Percentiles rank a stretch among this genome's conserved stretches.
Conservation (phyloP, 2,888 invertebrate species). For the Diarsia dahlii region DNA sequence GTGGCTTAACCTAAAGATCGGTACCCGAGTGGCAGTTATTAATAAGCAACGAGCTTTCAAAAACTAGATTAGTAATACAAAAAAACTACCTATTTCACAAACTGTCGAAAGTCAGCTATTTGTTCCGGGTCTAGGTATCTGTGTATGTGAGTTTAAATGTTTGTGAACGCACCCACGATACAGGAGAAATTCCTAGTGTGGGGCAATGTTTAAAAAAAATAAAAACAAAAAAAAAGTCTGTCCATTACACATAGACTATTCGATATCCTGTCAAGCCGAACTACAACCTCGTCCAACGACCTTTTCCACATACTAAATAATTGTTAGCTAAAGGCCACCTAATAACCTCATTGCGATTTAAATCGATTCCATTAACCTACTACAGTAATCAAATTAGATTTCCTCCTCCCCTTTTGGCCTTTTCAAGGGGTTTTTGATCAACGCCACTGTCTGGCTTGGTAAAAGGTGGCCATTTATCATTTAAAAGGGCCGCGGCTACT, state of each 20-base stretch:
- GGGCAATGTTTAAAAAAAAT: too few relatives aligned
- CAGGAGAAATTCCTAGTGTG: too few relatives aligned
- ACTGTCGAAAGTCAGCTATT: too few relatives aligned
- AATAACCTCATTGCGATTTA: slow-evolving; percentile 60
- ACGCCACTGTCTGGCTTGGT: slow-evolving; percentile 63
- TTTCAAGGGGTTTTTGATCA: slow-evolving; percentile 67
- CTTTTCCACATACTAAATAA: slow-evolving; percentile 26
- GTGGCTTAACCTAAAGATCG: too few relatives aligned
- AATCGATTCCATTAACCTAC: slow-evolving; percentile 70
- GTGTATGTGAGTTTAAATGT: too few relatives aligned
- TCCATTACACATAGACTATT: slow-evolving; percentile 12
- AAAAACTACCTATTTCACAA: background rate
- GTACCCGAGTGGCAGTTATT: too few relatives aligned
- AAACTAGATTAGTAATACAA: background rate
- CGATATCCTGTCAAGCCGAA: slow-evolving; percentile 5
- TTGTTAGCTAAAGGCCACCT: slow-evolving; percentile 43
- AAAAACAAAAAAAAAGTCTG: too few relatives aligned
- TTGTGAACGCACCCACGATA: too few relatives aligned
- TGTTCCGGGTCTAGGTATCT: too few relatives aligned
- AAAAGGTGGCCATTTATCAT: slow-evolving; percentile 73
- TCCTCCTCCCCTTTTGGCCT: slow-evolving; percentile 12
- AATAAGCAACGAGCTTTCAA: background rate
- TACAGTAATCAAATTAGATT: slow-evolving; percentile 72
- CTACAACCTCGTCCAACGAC: slow-evolving; percentile 21
- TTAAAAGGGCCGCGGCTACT: slow-evolving; percentile 53